Evolutionary conservation across 2,113 vertebrate genomes (phyloP), one percentile per base, ranked within the genome.

Genomic region (Aspidoscelis tigris): DNA sequence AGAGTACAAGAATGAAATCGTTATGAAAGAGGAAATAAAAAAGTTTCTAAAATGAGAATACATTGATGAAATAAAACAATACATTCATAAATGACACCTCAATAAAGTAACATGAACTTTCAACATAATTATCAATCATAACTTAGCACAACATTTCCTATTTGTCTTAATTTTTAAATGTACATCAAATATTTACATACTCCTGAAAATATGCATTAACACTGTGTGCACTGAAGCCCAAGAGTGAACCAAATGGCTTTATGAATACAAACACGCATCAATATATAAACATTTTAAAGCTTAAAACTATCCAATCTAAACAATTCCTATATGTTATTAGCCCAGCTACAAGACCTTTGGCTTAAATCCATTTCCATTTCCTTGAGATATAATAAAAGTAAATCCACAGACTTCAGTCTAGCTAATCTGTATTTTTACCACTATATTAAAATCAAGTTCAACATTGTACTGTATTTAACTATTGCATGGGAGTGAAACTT

Each of bases 281-380:
- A 84, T 58, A 93, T 64, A 94, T 82, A 83, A 93, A 89, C 91
- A 84, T 76, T 90, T 89, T 80, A 80, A 78, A 90, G 90, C 89
- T 83, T 93, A 88, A 93, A 92, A 85, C 8, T 87, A 85, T 89
- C 87, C 81, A 76, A 87, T 87, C 76, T 92, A 93, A 93, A 93
- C 90, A 92, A 93, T 90, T 61, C 39, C 66, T 76, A 84, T 75
- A 6, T 82, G 81, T 86, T 75, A 90, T 80, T 78, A 88, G 79
- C 55, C 58, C 58, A 81, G 78, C 58, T 89, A 93, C 91, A 83
- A 91, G 86, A 89, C 87, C 82, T 81, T 12, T 85, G 22, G 12
- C 78, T 20, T 82, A 55, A 76, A 82, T 81, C 41, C 8, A 1
- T 65, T 80, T 39, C 76, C 2, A 41, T 84, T 77, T 84, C n/a